Evolutionary conservation across 2,888 invertebrate species (phyloP).

Genomic region (Panopea generosa): DNA sequence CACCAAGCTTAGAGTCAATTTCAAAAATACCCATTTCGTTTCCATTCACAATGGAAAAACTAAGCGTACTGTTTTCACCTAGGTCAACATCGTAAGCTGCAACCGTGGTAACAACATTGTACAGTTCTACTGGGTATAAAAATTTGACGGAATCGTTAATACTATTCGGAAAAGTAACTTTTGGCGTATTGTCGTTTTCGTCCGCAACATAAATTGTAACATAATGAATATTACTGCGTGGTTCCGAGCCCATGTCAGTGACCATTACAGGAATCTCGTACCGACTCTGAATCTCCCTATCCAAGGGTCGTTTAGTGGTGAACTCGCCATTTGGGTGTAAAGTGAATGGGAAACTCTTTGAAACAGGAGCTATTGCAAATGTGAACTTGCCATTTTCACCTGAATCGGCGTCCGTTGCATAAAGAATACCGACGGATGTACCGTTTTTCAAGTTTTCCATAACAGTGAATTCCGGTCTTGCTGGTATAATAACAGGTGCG

Average conservation of each 20-base stretch:
- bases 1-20: constrained; percentile 52
- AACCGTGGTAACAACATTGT: constrained; percentile 55
- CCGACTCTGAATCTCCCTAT: constrained; percentile 67
- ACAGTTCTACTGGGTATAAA: constrained; percentile 44
- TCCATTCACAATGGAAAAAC: constrained; percentile 44
- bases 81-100: constrained; percentile 57
- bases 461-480: constrained; percentile 49
- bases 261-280: constrained; percentile 70
- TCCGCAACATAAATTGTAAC: constrained; percentile 72
- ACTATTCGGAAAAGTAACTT: constrained; percentile 72
- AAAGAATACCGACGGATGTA: constrained; percentile 52
- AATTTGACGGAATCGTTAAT: constrained; percentile 69
- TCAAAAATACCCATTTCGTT: constrained; percentile 56
- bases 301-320: constrained; percentile 59
- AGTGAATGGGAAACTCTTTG: constrained; percentile 66
- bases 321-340: constrained; percentile 67
- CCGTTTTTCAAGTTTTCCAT: constrained; percentile 51
- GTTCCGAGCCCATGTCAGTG: constrained; percentile 67
- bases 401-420: constrained; percentile 65
- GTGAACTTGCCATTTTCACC: constrained; percentile 69
- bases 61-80: constrained; percentile 54
- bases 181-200: constrained; percentile 75
- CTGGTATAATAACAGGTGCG: constrained; percentile 56
- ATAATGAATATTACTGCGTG: constrained; percentile 65
- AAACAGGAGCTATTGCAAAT: constrained; percentile 45